Percentiles rank a stretch among this genome's conserved stretches.
Conservation (phyloP, 2,113 vertebrate genomes). For the Spea multiplicata region DNA sequence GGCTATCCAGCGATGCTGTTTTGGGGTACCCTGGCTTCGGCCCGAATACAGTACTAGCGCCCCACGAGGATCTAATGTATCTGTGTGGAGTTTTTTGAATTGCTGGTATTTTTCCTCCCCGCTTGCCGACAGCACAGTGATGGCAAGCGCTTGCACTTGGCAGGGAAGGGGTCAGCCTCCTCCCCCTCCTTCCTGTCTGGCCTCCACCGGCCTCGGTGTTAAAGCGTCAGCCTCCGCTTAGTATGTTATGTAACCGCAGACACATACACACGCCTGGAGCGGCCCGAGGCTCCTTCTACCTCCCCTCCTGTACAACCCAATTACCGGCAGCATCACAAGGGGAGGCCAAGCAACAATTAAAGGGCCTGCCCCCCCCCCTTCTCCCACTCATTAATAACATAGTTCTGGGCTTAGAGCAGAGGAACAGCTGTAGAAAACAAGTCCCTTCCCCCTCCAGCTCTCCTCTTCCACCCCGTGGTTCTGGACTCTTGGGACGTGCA, state of each 20-base stretch:
- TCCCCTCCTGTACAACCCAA: conserved; percentile 31
- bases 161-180: conserved; percentile 17
- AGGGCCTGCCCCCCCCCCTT: conserved; percentile 25
- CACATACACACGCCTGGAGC: conserved; percentile 30
- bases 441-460: conserved; percentile 23
- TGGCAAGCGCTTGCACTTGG: background rate
- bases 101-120: too few relatives aligned
- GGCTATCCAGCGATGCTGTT: too few relatives aligned
- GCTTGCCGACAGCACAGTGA: too few relatives aligned
- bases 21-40: too few relatives aligned
- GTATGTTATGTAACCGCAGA: conserved; percentile 45
- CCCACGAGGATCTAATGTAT: too few relatives aligned
- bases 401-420: conserved; percentile 25
- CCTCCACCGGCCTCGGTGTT: conserved; percentile 11
- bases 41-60: too few relatives aligned
- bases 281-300: conserved; percentile 41
- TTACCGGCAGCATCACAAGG: conserved; percentile 37
- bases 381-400: conserved; percentile 39
- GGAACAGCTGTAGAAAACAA: conserved; percentile 38
- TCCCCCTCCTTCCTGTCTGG: conserved; percentile 38
- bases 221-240: conserved; percentile 9
- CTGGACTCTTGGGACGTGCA: conserved; percentile 21
- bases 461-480: background rate
- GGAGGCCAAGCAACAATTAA: conserved; percentile 43
- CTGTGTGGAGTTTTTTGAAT: too few relatives aligned